Conservation (phyloP, 1,140 invertebrate genomes). For the Trigoniulus corallinus region DNA sequence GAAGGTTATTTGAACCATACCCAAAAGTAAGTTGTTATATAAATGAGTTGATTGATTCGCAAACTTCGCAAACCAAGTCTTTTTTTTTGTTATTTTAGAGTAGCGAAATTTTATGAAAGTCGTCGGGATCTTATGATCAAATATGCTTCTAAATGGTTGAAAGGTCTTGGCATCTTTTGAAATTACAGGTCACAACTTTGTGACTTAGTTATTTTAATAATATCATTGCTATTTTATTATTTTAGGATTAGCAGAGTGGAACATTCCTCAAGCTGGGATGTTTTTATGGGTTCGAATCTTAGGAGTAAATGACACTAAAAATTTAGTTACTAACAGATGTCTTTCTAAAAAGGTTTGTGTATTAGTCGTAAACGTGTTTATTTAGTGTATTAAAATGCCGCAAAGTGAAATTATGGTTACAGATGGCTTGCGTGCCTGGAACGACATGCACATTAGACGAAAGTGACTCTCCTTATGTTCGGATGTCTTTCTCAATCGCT, state of each 20-base stretch:
- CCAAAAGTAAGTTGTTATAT: slow-evolving; percentile 14
- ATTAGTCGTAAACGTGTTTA: not conserved
- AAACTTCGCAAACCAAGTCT: not conserved
- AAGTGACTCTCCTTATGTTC: slow-evolving; percentile 41
- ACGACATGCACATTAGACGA: slow-evolving; percentile 42
- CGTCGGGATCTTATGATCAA: slow-evolving; percentile 42
- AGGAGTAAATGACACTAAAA: slow-evolving; percentile 46
- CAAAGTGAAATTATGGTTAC: not conserved
- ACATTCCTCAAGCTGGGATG: slow-evolving; percentile 47
- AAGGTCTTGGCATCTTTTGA: no score
- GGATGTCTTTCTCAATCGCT: slow-evolving; percentile 47
- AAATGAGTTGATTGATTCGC: not conserved
- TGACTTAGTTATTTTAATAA: no score
- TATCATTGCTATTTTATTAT: slow-evolving; percentile 8
- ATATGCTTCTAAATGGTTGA: slow-evolving; percentile 42
- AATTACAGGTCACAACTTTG: no score
- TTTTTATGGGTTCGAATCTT: slow-evolving; percentile 57
- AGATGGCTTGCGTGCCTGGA: slow-evolving; percentile 40
- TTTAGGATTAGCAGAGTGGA: slow-evolving; percentile 44
- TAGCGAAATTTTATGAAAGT: slow-evolving; percentile 43
- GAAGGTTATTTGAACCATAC: slow-evolving; percentile 42
- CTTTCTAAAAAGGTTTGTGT: slow-evolving; percentile 35
- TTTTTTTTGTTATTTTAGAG: slow-evolving; percentile 15
- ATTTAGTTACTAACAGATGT: slow-evolving; percentile 48
- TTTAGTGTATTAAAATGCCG: not conserved